Evolutionary conservation across 2,113 vertebrate genomes (phyloP), one percentile per base, ranked within the genome.

Genomic region (Nannospalax galili): DNA sequence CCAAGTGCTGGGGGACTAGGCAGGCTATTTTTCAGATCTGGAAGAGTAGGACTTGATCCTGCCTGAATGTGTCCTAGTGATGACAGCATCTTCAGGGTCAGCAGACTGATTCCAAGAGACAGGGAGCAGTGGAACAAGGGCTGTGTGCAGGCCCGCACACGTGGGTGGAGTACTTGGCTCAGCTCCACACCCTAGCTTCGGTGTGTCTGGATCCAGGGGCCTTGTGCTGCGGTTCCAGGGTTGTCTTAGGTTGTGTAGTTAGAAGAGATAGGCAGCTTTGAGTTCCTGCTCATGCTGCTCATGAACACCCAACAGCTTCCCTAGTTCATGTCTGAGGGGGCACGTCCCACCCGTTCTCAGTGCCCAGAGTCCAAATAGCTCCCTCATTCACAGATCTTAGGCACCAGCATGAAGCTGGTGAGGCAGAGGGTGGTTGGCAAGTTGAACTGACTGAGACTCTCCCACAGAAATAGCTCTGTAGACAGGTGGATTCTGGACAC

Each of bases 191-290:
- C 0, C 22, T 5, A 56, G 62, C 26, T 84, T 42, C 20, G 4
- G 40, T 12, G 9, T 45, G 72, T 52, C 74, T 15, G 37, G 67
- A 58, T n/a, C 14, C 2, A 4, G 48, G n/a, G 24, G 9, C 7
- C 0, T 84, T 32, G 70, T 0, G 0, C 26, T 7, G 22, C 8
- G 32, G 4, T 52, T 20, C 84, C 37, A 26, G 92, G 14, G 0
- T 84, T 74, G 48, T 20, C 65, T 26, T 17, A 15, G 40, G 11
- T 11, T 30, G 35, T 19, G 3, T 45, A 82, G 72, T 72, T 32
- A 52, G 92, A 32, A 45, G 62, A 91, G 90, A 86, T 1, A 82
- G 81, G 45, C 19, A 64, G 24, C 88, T 90, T 42, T 48, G 74
- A 5, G 19, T 37, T 81, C 75, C 35, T n/a, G 75, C n/a, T 40